These are phyloP conservation scores for Diadegma fenestrale DNA, from an alignment of 2,888 invertebrate genomes.

Conservation along the genomic window DNA sequence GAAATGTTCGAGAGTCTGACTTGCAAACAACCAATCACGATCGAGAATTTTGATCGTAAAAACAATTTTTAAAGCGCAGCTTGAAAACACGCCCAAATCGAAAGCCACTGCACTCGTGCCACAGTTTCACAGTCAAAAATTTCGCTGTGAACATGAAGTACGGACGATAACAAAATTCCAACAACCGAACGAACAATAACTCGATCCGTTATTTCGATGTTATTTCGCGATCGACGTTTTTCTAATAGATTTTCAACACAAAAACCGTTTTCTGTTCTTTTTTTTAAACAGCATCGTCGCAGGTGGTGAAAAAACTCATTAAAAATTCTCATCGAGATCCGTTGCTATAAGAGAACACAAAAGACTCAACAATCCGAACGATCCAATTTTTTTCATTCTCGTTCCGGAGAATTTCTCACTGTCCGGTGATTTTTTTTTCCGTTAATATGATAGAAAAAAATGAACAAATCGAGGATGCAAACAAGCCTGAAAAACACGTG, in stretches of 20 bases:
- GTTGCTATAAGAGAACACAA: conserved; percentile 35
- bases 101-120: neutral
- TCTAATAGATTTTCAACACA: conserved; percentile 9
- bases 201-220: conserved; percentile 13
- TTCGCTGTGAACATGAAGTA: neutral
- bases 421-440: conserved; percentile 21
- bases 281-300: conserved; percentile 7
- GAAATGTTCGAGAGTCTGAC: neutral
- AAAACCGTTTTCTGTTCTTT: neutral
- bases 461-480: conserved; percentile 72
- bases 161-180: conserved; percentile 17
- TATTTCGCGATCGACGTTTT: conserved; percentile 4
- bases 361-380: conserved; percentile 8
- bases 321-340: conserved; percentile 52
- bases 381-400: neutral
- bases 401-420: neutral
- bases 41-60: neutral
- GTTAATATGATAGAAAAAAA: conserved; percentile 79
- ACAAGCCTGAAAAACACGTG: conserved; percentile 73
- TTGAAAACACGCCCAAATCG: neutral
- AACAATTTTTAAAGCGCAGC: neutral
- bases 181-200: conserved; percentile 18
- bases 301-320: conserved; percentile 46
- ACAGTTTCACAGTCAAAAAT: neutral
- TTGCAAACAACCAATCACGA: neutral